Evolutionary conservation across 2,797 vertebrate genomes (phyloP).

Genomic region (Peromyscus eremicus): DNA sequence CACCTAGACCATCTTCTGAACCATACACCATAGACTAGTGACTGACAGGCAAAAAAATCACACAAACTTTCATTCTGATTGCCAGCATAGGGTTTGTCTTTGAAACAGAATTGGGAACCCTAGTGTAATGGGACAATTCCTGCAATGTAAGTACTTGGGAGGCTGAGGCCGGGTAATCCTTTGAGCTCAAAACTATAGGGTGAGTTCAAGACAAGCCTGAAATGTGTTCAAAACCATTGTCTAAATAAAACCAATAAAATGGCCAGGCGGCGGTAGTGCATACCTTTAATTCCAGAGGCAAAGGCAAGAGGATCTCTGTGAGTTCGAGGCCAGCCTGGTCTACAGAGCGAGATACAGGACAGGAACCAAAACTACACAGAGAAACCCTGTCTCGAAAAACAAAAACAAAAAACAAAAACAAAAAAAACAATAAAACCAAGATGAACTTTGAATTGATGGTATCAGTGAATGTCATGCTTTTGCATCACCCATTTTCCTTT

Average conservation of each 20-base stretch:
- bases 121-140: neutral
- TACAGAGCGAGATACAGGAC: too few species aligned
- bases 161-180: neutral
- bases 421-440: neutral
- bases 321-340: too few species aligned
- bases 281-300: too few species aligned
- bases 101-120: neutral
- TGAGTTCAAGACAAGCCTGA: neutral
- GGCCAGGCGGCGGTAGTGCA: too few species aligned
- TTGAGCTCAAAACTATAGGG: neutral
- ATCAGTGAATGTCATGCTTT: neutral
- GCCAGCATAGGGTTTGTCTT: neutral
- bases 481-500: neutral
- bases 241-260: neutral
- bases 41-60: neutral
- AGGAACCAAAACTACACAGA: too few species aligned
- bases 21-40: neutral
- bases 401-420: too few species aligned
- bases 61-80: neutral
- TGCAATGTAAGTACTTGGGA: neutral
- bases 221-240: neutral
- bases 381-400: too few species aligned
- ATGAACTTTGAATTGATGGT: conserved; percentile 3
- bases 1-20: neutral
- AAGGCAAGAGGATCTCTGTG: too few species aligned